These are phyloP conservation scores for Tachuris rubrigastra DNA, from an alignment of 2,113 vertebrate genomes.

Conservation along the genomic window DNA sequence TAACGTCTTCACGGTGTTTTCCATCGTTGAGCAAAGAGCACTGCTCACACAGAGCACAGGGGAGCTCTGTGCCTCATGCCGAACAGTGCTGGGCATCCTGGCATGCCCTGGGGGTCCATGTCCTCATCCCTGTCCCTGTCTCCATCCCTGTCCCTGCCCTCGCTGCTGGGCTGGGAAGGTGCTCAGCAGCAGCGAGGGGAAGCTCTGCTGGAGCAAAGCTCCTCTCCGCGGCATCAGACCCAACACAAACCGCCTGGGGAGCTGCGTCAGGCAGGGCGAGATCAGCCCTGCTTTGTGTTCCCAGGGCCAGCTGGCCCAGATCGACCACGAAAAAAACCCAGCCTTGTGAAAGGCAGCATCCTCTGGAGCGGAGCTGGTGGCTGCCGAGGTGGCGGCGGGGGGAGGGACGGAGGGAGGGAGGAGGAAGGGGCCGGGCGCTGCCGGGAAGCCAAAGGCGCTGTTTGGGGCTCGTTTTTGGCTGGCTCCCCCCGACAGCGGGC, in stretches of 20 bases:
- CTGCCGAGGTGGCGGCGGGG: accelerated
- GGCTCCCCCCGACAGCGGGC: neutral
- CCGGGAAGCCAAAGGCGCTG: neutral
- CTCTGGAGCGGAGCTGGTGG: neutral
- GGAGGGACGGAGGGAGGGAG: neutral
- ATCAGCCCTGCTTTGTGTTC: neutral
- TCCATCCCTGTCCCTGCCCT: neutral
- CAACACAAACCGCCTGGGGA: neutral
- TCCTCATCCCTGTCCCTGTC: neutral
- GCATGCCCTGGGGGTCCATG: accelerated
- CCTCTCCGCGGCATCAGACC: neutral
- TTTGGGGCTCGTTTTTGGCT: neutral
- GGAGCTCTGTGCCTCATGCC: neutral
- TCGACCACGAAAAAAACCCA: neutral
- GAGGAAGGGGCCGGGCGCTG: neutral
- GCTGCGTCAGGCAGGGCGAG: accelerated
- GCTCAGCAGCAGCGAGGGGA: neutral
- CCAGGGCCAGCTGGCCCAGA: neutral
- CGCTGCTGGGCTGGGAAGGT: neutral
- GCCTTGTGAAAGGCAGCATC: neutral
- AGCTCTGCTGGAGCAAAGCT: neutral
- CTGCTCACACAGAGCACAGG: accelerated
- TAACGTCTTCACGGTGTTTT: neutral
- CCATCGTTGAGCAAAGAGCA: neutral
- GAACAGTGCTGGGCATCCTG: neutral